Conservation (phyloP, 2,888 invertebrate genomes). For the Andrena marginata region DNA sequence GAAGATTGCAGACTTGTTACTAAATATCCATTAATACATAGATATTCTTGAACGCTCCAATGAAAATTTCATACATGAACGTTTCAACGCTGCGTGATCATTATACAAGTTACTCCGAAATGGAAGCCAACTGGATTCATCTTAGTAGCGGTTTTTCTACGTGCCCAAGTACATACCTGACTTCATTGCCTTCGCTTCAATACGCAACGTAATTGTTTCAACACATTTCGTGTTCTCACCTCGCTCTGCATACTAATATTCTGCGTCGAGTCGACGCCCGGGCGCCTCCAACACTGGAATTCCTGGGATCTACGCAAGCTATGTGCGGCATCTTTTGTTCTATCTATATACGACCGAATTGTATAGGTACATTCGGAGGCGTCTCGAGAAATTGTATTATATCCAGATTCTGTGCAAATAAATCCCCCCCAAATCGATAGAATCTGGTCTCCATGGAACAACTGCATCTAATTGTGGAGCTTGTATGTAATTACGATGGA, state of each 20-base stretch:
- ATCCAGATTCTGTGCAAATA: conserved; percentile 11
- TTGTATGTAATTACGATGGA: not conserved
- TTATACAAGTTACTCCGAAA: not conserved
- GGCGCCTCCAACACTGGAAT: conserved; percentile 28
- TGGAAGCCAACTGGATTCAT: not conserved
- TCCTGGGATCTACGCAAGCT: conserved; percentile 37
- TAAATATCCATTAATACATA: too few relatives aligned
- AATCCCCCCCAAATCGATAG: conserved; percentile 11
- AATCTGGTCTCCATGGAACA: not conserved
- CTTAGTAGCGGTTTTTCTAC: not conserved
- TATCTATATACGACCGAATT: conserved; percentile 11
- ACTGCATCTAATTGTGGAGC: too few relatives aligned
- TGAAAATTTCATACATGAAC: too few relatives aligned
- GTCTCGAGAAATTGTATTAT: conserved; percentile 6
- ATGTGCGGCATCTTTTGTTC: conserved; percentile 47
- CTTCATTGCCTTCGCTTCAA: conserved; percentile 13
- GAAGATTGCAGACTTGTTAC: too few relatives aligned
- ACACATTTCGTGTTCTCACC: conserved; percentile 36
- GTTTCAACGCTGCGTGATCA: too few relatives aligned
- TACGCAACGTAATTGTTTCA: conserved; percentile 40
- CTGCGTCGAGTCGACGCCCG: conserved; percentile 1
- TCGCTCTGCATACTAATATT: conserved; percentile 37
- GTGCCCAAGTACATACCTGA: not conserved
- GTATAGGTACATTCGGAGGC: conserved; percentile 12
- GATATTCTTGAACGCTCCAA: too few relatives aligned